phyloP scores from a whole-genome alignment of 2,888 invertebrate species.

The Heliconius cydno region DNA sequence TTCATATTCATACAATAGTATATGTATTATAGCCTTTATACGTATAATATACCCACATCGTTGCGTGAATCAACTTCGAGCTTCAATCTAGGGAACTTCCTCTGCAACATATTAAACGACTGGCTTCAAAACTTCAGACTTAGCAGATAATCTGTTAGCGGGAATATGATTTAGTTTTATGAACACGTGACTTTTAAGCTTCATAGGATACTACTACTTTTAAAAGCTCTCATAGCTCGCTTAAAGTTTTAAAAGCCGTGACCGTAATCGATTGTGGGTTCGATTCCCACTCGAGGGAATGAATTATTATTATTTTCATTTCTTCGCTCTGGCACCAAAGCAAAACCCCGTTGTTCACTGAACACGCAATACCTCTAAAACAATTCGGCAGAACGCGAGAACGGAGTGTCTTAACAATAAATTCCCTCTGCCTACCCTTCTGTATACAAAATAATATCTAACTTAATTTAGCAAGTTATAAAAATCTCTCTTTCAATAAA shows the following conservation, averaged over 20 bases:
- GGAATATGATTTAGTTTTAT: conserved; percentile 39
- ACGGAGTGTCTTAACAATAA: no score
- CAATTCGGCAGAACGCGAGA: no score
- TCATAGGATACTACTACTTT: neutral
- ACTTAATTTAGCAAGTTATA: neutral
- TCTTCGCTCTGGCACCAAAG: no score
- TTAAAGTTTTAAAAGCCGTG: no score
- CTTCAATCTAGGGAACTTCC: conserved; percentile 65
- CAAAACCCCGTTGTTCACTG: no score
- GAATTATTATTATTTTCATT: no score
- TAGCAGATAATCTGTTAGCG: conserved; percentile 55
- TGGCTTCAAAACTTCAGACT: conserved; percentile 68
- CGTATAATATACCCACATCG: conserved; percentile 12
- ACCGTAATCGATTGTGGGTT: no score
- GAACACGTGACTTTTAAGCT: conserved; percentile 20
- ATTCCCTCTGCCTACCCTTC: no score
- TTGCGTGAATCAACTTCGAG: conserved; percentile 43
- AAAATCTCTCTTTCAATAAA: neutral
- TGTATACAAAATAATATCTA: no score
- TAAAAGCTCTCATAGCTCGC: neutral
- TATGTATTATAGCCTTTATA: neutral
- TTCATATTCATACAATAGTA: conserved; percentile 16
- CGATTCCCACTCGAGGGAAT: no score
- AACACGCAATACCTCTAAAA: no score
- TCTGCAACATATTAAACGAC: conserved; percentile 64